Conservation (phyloP, 2,888 invertebrate genomes). For the Epistrophe eligans region DNA sequence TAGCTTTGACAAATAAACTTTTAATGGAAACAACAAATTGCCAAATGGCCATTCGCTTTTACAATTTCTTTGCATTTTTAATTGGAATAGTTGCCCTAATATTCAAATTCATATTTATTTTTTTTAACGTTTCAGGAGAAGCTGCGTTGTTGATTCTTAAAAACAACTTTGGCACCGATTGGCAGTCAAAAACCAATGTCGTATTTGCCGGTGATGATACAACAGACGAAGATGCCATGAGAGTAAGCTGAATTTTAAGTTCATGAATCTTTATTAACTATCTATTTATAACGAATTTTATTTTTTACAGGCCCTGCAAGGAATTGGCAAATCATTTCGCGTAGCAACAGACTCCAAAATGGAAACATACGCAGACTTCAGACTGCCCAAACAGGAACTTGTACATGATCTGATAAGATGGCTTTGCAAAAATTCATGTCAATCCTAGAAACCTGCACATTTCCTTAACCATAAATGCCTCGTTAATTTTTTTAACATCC, state of each 20-base stretch:
- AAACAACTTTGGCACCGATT: slow-evolving; percentile 89
- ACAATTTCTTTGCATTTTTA: neutral
- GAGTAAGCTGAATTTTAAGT: slow-evolving; percentile 84
- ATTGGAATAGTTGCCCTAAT: neutral
- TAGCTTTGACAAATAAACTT: neutral
- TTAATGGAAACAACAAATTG: neutral
- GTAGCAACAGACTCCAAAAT: slow-evolving; percentile 88
- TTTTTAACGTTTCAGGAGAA: slow-evolving; percentile 82
- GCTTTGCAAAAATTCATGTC: slow-evolving; percentile 84
- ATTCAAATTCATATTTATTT: neutral
- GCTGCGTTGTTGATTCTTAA: slow-evolving; percentile 90
- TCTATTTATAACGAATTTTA: neutral
- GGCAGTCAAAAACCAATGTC: slow-evolving; percentile 88
- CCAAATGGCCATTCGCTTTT: neutral
- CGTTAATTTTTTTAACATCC: slow-evolving; percentile 44
- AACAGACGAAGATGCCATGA: slow-evolving; percentile 96
- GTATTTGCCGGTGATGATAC: slow-evolving; percentile 95
- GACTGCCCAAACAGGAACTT: slow-evolving; percentile 89
- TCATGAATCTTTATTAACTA: neutral
- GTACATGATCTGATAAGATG: slow-evolving; percentile 89
- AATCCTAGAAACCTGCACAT: slow-evolving; percentile 11
- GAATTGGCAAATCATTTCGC: slow-evolving; percentile 90
- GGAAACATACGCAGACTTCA: slow-evolving; percentile 89
- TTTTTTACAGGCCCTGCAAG: slow-evolving; percentile 86
- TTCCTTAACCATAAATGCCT: slow-evolving; percentile 4